These are phyloP conservation scores for Oncopodura yosiiana DNA, from an alignment of 1,140 invertebrate genomes.

Conservation along the genomic window DNA sequence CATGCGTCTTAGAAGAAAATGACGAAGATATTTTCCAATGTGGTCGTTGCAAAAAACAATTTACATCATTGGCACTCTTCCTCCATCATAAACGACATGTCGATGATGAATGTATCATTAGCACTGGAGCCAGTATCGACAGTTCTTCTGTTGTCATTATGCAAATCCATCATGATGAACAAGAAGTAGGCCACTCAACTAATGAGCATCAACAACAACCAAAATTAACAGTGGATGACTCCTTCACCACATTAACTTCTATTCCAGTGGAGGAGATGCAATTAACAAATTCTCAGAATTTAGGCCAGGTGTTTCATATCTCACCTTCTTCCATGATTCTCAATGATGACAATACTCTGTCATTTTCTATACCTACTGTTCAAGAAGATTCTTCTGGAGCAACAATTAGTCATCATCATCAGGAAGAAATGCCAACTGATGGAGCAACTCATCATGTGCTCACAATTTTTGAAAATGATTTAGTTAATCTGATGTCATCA, in stretches of 20 bases:
- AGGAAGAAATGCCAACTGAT: neutral
- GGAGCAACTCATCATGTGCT: neutral
- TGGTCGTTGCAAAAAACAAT: constrained; percentile 57
- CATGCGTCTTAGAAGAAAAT: neutral
- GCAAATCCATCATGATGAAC: neutral
- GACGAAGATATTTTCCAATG: constrained; percentile 59
- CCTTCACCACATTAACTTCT: neutral
- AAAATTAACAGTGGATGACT: neutral
- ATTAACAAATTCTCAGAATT: neutral
- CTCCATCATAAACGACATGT: constrained; percentile 50
- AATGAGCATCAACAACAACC: neutral
- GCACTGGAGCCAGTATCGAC: no score
- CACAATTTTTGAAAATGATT: constrained; percentile 11
- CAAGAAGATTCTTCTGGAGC: neutral
- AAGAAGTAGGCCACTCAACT: neutral
- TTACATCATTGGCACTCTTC: constrained; percentile 49
- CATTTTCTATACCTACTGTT: constrained; percentile 28
- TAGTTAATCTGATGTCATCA: constrained; percentile 12
- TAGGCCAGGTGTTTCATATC: neutral
- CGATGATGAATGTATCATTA: no score
- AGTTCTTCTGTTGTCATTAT: neutral
- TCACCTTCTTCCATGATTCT: constrained; percentile 31
- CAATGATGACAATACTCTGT: constrained; percentile 31
- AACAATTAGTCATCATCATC: neutral
- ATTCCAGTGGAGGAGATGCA: neutral